A percentile compares a stretch with the other conserved stretches of the same genome.
Evolutionary conservation across 2,888 invertebrate species (phyloP).

Genomic region (Cremastinae sp.): DNA sequence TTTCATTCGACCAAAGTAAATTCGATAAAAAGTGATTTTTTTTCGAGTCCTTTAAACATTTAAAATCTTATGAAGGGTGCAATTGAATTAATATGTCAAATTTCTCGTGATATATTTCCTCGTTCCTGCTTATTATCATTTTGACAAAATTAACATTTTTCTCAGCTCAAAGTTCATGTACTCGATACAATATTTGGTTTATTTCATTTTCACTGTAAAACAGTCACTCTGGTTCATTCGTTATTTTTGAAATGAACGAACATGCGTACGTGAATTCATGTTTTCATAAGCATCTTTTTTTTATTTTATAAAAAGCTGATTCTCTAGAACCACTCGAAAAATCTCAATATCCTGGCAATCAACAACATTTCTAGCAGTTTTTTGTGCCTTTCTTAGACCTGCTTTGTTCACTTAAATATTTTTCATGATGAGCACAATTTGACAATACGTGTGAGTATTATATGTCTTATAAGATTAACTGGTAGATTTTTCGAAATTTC

Average conservation of each 20-base stretch:
- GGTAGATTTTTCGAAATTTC: no score
- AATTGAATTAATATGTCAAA: no score
- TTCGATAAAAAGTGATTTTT: no score
- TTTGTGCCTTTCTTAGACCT: constrained; percentile 18
- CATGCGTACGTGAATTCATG: constrained; percentile 10
- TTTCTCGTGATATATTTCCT: no score
- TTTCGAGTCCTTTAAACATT: no score
- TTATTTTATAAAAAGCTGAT: constrained; percentile 56
- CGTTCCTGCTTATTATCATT: no score
- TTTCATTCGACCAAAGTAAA: no score
- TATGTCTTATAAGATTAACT: constrained; percentile 25
- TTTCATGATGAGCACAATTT: constrained; percentile 40
- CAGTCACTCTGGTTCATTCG: constrained; percentile 32
- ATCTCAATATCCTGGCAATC: constrained; percentile 30
- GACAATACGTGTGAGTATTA: constrained; percentile 48
- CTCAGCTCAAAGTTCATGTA: not conserved
- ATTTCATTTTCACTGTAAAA: not conserved
- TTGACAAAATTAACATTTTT: no score
- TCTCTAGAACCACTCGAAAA: constrained; percentile 50
- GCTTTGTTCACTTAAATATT: constrained; percentile 1
- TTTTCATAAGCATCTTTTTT: constrained; percentile 28
- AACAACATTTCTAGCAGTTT: constrained; percentile 48
- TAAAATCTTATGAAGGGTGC: no score
- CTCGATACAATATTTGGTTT: not conserved
- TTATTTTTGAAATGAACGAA: constrained; percentile 4